phyloP scores from a whole-genome alignment of 2,888 invertebrate species.

The Acronicta leporina region DNA sequence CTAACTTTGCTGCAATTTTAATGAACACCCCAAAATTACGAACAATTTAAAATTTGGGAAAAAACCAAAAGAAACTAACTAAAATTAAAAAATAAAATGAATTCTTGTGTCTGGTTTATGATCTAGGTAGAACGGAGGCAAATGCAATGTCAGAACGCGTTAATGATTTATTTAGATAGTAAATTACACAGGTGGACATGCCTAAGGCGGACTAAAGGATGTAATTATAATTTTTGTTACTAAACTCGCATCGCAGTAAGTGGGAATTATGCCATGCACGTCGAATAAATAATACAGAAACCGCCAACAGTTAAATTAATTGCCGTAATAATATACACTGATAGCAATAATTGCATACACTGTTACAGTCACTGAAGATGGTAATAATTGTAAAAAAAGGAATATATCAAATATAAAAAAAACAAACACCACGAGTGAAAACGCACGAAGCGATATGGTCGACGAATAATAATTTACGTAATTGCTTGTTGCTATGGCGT shows the following conservation, averaged over 20 bases:
- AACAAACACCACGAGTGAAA: slow-evolving; percentile 53
- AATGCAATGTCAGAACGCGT: slow-evolving; percentile 32
- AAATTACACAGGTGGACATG: slow-evolving; percentile 43
- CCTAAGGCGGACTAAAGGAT: slow-evolving; percentile 30
- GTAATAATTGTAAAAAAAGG: slow-evolving; percentile 37
- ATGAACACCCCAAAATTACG: background rate
- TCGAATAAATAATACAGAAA: slow-evolving; percentile 42
- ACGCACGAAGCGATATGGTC: slow-evolving; percentile 57
- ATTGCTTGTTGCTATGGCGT: slow-evolving; percentile 67
- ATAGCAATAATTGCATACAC: slow-evolving; percentile 57
- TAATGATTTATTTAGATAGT: slow-evolving; percentile 42
- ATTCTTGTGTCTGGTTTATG: slow-evolving; percentile 7
- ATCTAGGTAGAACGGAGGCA: slow-evolving; percentile 17
- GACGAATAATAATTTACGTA: slow-evolving; percentile 60
- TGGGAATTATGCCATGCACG: slow-evolving; percentile 27
- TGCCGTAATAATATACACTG: slow-evolving; percentile 45
- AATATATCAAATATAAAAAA: slow-evolving; percentile 47
- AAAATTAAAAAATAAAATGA: background rate
- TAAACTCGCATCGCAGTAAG: slow-evolving; percentile 25
- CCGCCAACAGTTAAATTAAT: slow-evolving; percentile 45
- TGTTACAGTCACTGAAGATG: slow-evolving; percentile 62
- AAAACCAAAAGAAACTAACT: too few relatives aligned
- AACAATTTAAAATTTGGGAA: too few relatives aligned
- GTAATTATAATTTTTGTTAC: slow-evolving; percentile 46
- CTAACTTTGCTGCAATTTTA: slow-evolving; percentile 9